Evolutionary conservation across 2,888 invertebrate species (phyloP), one percentile per base, ranked within the genome.

Genomic region (Pammene aurita): DNA sequence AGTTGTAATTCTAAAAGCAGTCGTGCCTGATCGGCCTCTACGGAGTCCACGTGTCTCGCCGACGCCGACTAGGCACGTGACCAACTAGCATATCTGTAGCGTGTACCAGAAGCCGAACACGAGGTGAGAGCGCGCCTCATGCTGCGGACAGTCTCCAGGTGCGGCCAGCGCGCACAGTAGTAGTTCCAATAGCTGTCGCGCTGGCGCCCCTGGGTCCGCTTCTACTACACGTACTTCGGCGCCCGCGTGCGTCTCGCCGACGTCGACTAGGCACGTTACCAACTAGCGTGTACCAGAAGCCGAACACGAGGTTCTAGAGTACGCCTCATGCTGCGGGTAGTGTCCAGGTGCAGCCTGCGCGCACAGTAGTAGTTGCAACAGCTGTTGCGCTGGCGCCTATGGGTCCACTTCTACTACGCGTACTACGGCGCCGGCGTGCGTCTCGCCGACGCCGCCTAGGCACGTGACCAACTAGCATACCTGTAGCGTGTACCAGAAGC

Each of bases 261-360:
- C 81, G 85, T 95, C 94, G 26, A 96, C 95, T 74, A 95, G 93
- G 75, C 96, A 89, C 16, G 95, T 95, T 80, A 96, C 97, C 93
- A 98, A 98, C 65, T n/a, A 98, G 87, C 67, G 96, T 95, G 84
- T 97, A 98, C 98, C 98, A 98, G 86, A 98, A 97, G 4, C 96
- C 96, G 88, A 98, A 96, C 0, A 97, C 95, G 73, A 97, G 94
- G 71, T 95, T n/a, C n/a, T 96, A 81, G 98, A 98, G 72, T 96
- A 95, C 0, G 95, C 96, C 88, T 98, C 98, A 80, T 98, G 97
- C 5, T 96, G 93, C 0, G 98, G 98, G 89, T 97, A 98, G 74
- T 96, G 94, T 0, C 98, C 98, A 9, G 96, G 91, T 58, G 93
- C 94, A 72, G 95, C 95, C 54, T 97, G 96, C 79, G 97, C 97